Base-by-base conservation (phyloP, 1,140 invertebrate species). In the Galleria mellonella region DNA sequence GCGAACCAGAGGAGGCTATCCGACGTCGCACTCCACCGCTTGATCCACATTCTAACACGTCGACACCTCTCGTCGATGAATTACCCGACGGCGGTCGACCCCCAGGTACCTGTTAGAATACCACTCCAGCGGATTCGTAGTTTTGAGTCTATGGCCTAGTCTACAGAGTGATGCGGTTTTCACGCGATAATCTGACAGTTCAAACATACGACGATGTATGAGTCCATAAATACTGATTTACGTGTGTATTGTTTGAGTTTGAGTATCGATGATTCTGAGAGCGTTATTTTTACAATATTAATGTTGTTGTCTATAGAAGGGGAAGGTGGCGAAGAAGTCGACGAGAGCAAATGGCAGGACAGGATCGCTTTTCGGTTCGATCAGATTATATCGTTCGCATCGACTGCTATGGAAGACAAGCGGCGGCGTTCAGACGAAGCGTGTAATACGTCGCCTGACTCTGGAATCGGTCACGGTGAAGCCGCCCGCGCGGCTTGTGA, bases 321-420 rank as follows among this genome's bases (percentile, higher is more conserved):
- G 49, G 84, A 88, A 63, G 87, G 73, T 43, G 87, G 87, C 55
- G 88, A 90, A 66, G 88, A 89, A 57, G 88, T 84, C 14, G 88
- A 89, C 69, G 89, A 92, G 72, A 89, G 90, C 47, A 90, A 94
- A 68, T 95, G 94, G 94, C 93, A 95, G 79, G 92, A 94, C 65
- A 91, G 94, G 54, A 95, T 96, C 61, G 94, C 91, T 66, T 94
- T 92, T 60, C 92, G 94, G 27, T 96, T 96, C 86, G 94, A 97
- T 83, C 90, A 94, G 42, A 86, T 96, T 50, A 92, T 96, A 45
- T 94, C 93, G 14, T 94, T 96, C 74, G 94, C 94, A 5, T 94
- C 94, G 2, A 94, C 93, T 1, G 94, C 95, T 62, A 86, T 96
- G 57, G 94, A 95, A 66, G 93, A 94, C 71, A 89, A 93, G 51